Evolutionary conservation across 2,113 vertebrate species (phyloP).

Genomic region (Pituophis catenifer): DNA sequence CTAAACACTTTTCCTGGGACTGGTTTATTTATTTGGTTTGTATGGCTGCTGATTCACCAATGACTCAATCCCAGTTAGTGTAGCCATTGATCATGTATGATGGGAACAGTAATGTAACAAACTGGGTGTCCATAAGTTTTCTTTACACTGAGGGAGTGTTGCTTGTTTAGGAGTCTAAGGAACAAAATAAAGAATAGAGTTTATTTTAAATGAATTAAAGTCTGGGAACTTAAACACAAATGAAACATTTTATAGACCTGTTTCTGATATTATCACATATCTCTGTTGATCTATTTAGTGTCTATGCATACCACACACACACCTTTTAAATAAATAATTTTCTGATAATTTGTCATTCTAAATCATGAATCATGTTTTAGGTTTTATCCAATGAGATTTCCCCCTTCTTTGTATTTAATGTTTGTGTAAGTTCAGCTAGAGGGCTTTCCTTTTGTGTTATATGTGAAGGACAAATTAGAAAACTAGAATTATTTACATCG

Average conservation of each 20-base stretch:
- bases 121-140: not conserved
- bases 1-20: not conserved
- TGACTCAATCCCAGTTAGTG: not conserved
- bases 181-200: not conserved
- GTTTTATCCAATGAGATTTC: not conserved
- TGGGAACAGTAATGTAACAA: not conserved
- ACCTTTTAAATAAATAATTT: not conserved
- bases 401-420: not conserved
- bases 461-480: constrained; percentile 5
- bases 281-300: not conserved
- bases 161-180: not conserved
- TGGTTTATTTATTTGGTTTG: not conserved
- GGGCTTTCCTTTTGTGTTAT: not conserved
- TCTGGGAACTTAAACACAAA: not conserved
- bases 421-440: not conserved
- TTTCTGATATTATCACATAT: not conserved
- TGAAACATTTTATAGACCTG: not conserved
- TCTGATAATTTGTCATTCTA: not conserved
- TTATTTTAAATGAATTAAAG: not conserved
- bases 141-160: not conserved
- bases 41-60: not conserved
- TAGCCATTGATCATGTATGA: not conserved
- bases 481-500: not conserved
- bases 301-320: not conserved
- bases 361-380: not conserved